phyloP scores from a whole-genome alignment of 1,140 invertebrate species.

The Zaprionus vittiger region DNA sequence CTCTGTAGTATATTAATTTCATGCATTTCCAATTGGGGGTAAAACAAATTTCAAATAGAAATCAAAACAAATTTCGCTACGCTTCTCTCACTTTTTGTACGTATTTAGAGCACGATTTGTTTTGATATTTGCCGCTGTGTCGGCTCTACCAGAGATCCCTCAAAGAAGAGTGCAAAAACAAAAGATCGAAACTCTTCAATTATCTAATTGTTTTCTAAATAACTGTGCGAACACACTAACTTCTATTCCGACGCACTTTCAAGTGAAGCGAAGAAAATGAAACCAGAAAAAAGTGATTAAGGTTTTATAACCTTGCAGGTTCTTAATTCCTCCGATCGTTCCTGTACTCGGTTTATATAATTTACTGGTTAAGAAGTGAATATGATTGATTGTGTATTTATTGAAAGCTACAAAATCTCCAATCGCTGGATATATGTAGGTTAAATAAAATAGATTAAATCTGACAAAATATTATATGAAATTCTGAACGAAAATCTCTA shows the following conservation, averaged over 20 bases:
- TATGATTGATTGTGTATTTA: no score
- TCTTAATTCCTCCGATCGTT: no score
- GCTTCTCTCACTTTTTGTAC: constrained; percentile 52
- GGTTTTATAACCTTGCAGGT: neutral
- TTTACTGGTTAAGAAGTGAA: no score
- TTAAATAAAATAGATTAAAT: no score
- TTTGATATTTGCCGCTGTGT: constrained; percentile 53
- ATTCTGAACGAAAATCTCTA: no score
- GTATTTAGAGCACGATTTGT: constrained; percentile 50
- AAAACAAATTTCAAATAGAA: constrained; percentile 69
- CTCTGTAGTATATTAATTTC: constrained; percentile 49
- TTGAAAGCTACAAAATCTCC: no score
- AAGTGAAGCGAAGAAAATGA: neutral
- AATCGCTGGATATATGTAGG: no score
- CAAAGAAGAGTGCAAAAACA: constrained; percentile 1
- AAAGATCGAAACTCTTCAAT: neutral
- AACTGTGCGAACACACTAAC: neutral
- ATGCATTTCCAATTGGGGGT: constrained; percentile 48
- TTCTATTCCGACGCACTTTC: neutral
- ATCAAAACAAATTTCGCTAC: constrained; percentile 76
- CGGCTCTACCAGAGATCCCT: neutral
- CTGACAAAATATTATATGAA: no score
- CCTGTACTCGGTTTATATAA: no score
- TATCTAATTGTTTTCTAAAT: constrained; percentile 29
- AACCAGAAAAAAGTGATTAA: neutral